phyloP scores from a whole-genome alignment of 2,888 invertebrate genomes.

The Daptonema setosum region DNA sequence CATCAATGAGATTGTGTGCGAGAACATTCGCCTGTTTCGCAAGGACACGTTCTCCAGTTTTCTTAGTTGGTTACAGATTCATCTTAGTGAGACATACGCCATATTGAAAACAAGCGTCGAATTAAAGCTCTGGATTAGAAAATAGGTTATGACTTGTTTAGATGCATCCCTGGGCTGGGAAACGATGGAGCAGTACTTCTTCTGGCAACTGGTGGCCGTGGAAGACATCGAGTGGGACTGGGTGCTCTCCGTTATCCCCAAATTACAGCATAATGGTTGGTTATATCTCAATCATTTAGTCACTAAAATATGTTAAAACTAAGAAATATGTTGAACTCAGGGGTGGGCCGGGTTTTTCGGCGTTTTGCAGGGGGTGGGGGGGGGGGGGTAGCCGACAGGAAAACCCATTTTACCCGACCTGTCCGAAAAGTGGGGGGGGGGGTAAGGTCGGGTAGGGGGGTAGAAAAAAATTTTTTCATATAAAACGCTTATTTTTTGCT shows the following conservation, averaged over 20 bases:
- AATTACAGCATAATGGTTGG: slow-evolving; percentile 33
- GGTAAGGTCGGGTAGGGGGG: too few species aligned
- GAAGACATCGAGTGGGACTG: slow-evolving; percentile 81
- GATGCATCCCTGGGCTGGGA: slow-evolving; percentile 53
- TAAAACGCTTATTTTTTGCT: too few species aligned
- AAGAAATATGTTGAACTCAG: not conserved
- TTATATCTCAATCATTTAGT: not conserved
- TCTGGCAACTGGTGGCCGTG: slow-evolving; percentile 82
- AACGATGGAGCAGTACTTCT: slow-evolving; percentile 81
- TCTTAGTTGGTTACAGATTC: not conserved
- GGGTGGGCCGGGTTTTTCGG: too few species aligned
- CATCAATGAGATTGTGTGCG: slow-evolving; percentile 68
- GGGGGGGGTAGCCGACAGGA: too few species aligned
- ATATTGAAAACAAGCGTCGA: too few species aligned
- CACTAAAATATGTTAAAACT: not conserved
- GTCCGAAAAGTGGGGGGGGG: too few species aligned
- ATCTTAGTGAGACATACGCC: too few species aligned
- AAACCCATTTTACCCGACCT: too few species aligned
- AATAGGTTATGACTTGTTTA: too few species aligned
- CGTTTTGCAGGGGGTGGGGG: too few species aligned
- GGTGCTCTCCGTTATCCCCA: slow-evolving; percentile 55
- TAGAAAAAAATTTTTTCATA: too few species aligned
- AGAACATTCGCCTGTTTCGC: slow-evolving; percentile 40
- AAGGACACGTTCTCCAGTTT: slow-evolving; percentile 28
- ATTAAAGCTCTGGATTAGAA: too few species aligned